Evolutionary conservation across 1,140 invertebrate species (phyloP).

Genomic region (Archivesica marissinica): DNA sequence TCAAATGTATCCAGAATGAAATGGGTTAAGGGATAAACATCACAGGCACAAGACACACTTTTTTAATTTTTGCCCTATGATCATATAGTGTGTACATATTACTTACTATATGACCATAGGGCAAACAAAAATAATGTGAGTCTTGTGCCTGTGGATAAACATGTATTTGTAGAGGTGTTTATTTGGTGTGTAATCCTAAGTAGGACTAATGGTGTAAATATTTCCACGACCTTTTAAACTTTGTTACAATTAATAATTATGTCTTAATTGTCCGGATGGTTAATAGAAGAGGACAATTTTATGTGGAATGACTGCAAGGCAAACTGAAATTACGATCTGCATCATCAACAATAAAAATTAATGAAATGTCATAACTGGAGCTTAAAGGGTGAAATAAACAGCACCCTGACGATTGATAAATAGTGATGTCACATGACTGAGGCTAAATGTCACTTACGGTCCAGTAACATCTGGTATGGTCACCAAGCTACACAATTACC

Average conservation of each 20-base stretch:
- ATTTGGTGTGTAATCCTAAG: too few species aligned
- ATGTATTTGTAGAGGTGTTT: too few species aligned
- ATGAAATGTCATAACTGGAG: slow-evolving; percentile 6
- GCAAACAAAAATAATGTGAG: too few species aligned
- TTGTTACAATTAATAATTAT: slow-evolving; percentile 28
- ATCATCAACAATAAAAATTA: slow-evolving; percentile 7
- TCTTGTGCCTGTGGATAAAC: too few species aligned
- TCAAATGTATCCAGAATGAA: too few species aligned
- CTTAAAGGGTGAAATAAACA: slow-evolving; percentile 20
- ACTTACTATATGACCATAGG: too few species aligned
- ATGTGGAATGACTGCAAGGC: background rate
- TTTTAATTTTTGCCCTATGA: too few species aligned
- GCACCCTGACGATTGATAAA: slow-evolving; percentile 3
- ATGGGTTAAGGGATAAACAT: too few species aligned
- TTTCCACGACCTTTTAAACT: slow-evolving; percentile 10
- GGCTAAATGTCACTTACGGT: background rate
- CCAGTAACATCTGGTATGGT: background rate
- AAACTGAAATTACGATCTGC: background rate
- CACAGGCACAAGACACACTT: too few species aligned
- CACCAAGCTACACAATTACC: background rate
- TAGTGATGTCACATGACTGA: background rate
- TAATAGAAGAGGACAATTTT: background rate
- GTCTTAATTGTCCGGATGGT: slow-evolving; percentile 13
- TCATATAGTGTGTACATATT: too few species aligned
- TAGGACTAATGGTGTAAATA: background rate